Base-by-base conservation (phyloP, 2,113 vertebrate species). In the Capreolus pygargus region DNA sequence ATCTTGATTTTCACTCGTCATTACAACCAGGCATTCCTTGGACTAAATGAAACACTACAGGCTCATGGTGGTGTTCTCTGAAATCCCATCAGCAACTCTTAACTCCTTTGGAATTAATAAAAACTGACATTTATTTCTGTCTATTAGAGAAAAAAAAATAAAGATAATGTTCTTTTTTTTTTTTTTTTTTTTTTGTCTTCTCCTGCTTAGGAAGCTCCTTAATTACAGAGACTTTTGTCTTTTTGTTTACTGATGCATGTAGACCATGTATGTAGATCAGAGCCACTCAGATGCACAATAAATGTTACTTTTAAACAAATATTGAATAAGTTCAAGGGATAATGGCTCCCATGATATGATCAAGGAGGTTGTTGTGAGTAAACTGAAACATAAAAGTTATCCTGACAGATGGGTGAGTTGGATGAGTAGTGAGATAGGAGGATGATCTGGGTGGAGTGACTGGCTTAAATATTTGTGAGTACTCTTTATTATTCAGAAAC, bases 101-200 rank as follows among this genome's bases (percentile, higher is more conserved):
- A 74, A 58, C 78, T 96, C n/a, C 64, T 93, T 57, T 84, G 39
- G 61, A 78, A 94, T 96, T 55, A 95, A 92, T 94, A 96, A 96
- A 96, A 64, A 89, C 1, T 55, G 67, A 45, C 54, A 74, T 45
- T 67, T 67, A 4, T 87, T 91, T 95, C 86, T 97, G 81, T 17
- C 45, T 86, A 45, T 54, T 93, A 57, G 7, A 91, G 45, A 30
- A 47, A 76, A 28, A 50, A 79, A 50, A 50, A 19, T 27, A 79
- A 50, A 19, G 45, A 79, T 8, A 39, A 9, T 60, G 9, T 45
- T 76, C 39, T 85, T 50, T 85, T n/a, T 1, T 67, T 67, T 52
- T 76, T 45, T 76, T 33, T 85, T 50, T 85, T n/a, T 1, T 67
- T 67, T 52, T 76, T 88, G 3, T 67, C 27, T 64, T 95, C 61